Evolutionary conservation across 2,888 invertebrate species (phyloP).

Genomic region (Stenotaenia linearis): DNA sequence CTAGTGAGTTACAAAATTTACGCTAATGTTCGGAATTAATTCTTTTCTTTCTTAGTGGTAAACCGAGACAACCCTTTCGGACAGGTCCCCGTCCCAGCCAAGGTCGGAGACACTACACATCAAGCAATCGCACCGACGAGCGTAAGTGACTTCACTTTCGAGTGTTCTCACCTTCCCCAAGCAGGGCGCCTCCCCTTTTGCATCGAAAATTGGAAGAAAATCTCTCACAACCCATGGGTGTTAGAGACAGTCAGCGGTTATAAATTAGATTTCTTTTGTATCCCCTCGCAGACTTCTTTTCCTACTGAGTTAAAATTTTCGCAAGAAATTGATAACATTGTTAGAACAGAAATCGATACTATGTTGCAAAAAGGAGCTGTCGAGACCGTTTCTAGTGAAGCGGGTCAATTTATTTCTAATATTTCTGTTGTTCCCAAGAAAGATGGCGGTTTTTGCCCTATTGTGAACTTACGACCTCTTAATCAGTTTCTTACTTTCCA

Average conservation of each 20-base stretch:
- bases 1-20: too few species aligned
- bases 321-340: background rate
- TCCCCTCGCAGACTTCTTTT: background rate
- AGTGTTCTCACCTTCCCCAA: background rate
- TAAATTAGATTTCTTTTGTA: background rate
- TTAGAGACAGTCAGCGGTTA: background rate
- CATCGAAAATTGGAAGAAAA: background rate
- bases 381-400: too few species aligned
- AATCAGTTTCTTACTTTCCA: background rate
- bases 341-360: too few species aligned
- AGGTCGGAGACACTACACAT: too few species aligned
- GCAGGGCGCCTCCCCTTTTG: background rate
- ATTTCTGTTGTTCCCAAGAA: background rate
- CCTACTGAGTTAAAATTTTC: background rate
- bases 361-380: too few species aligned
- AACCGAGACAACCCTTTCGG: too few species aligned
- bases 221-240: background rate
- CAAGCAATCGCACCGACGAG: too few species aligned
- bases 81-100: too few species aligned
- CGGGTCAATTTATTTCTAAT: too few species aligned
- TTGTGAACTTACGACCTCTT: background rate
- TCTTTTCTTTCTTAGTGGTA: too few species aligned
- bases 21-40: too few species aligned
- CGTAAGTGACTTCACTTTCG: too few species aligned
- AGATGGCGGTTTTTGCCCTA: background rate